Percentiles rank a stretch among this genome's conserved stretches.
These are phyloP conservation scores for Agrochola macilenta DNA, from an alignment of 2,888 invertebrate species.

Conservation along the genomic window DNA sequence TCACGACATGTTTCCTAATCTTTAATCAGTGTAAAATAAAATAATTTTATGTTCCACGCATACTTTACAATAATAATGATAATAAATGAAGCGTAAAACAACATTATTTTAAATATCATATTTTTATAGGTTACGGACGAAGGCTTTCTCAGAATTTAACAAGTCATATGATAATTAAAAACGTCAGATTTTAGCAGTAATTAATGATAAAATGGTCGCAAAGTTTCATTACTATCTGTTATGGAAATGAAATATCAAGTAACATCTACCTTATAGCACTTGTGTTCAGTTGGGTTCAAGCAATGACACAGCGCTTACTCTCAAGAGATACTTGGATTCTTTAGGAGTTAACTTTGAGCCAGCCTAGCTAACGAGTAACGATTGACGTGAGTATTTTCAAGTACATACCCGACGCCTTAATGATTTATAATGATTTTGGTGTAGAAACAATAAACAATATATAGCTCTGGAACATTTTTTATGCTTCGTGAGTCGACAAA, in stretches of 20 bases:
- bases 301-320: conserved; percentile 88
- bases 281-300: conserved; percentile 79
- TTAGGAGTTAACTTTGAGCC: conserved; percentile 83
- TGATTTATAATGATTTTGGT: conserved; percentile 75
- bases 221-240: conserved; percentile 51
- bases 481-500: conserved; percentile 30
- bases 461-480: conserved; percentile 41
- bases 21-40: conserved; percentile 45
- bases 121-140: conserved; percentile 43
- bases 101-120: conserved; percentile 33
- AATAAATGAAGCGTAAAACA: conserved; percentile 41
- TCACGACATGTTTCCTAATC: conserved; percentile 30
- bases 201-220: conserved; percentile 50
- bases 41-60: conserved; percentile 45
- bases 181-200: conserved; percentile 47
- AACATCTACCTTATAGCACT: conserved; percentile 62
- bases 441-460: conserved; percentile 71
- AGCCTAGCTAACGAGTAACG: conserved; percentile 86
- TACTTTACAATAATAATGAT: conserved; percentile 37
- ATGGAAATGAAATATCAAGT: conserved; percentile 37
- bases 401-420: conserved; percentile 77
- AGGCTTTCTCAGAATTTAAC: conserved; percentile 31
- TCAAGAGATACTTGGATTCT: conserved; percentile 89
- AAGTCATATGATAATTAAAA: conserved; percentile 37
- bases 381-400: conserved; percentile 84